A percentile compares a stretch with the other conserved stretches of the same genome.
Conservation (phyloP, 2,888 invertebrate genomes). For the Caenorhabditis sp. region DNA sequence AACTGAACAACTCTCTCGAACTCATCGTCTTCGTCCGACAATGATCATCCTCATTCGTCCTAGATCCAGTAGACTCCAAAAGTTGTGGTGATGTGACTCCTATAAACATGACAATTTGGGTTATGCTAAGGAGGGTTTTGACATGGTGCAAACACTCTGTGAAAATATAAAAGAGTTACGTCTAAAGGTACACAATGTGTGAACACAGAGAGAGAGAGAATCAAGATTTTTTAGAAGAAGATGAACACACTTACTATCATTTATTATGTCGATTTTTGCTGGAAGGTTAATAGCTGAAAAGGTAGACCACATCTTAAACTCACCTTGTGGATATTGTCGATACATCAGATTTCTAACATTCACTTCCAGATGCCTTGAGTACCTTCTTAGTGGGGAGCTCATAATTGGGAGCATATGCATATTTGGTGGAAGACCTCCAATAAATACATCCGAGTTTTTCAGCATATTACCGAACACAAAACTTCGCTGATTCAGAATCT, state of each 20-base stretch:
- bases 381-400: constrained; percentile 67
- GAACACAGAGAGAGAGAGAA: too few species aligned
- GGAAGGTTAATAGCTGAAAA: not conserved
- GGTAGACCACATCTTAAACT: not conserved
- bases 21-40: constrained; percentile 79
- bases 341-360: constrained; percentile 86
- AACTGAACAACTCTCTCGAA: constrained; percentile 72
- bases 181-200: not conserved
- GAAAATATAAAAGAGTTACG: not conserved
- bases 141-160: too few species aligned
- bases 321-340: constrained; percentile 78
- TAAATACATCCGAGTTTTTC: constrained; percentile 90
- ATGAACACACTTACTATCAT: not conserved
- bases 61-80: constrained; percentile 77
- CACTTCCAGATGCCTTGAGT: constrained; percentile 75
- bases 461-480: constrained; percentile 85
- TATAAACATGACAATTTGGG: constrained; percentile 8
- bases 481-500: constrained; percentile 82
- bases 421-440: constrained; percentile 89
- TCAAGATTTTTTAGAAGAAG: too few species aligned
- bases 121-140: not conserved
- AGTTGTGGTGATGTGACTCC: constrained; percentile 82
- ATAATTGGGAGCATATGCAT: constrained; percentile 60
- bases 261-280: constrained; percentile 3
- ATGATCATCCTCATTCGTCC: constrained; percentile 76